Conservation (phyloP, 2,888 invertebrate species). For the Megamerina dolium region DNA sequence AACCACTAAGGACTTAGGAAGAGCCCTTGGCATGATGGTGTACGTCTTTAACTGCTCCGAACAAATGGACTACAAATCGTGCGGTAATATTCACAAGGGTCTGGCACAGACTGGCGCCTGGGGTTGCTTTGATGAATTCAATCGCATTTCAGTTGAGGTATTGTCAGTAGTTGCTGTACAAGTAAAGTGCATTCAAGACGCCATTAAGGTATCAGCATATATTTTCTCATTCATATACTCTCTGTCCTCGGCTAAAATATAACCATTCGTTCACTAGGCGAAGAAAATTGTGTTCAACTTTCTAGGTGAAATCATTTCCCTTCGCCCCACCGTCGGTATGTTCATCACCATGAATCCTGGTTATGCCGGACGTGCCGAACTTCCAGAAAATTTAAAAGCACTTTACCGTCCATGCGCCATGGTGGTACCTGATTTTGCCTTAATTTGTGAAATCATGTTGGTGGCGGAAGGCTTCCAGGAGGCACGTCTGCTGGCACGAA, state of each 20-base stretch:
- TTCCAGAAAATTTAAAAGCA: slow-evolving; percentile 75
- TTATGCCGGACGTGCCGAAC: slow-evolving; percentile 85
- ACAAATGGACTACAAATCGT: slow-evolving; percentile 95
- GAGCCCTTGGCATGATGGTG: slow-evolving; percentile 92
- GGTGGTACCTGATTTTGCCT: slow-evolving; percentile 91
- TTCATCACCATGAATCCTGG: slow-evolving; percentile 98
- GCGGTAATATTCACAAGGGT: slow-evolving; percentile 91
- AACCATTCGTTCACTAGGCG: slow-evolving; percentile 33
- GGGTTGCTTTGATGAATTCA: slow-evolving; percentile 97
- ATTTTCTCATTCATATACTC: background rate
- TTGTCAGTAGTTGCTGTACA: slow-evolving; percentile 93
- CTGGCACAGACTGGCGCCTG: slow-evolving; percentile 67
- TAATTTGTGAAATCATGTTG: slow-evolving; percentile 96
- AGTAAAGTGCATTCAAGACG: slow-evolving; percentile 79
- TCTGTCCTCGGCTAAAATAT: background rate
- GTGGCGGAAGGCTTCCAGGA: slow-evolving; percentile 94
- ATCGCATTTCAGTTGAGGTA: slow-evolving; percentile 90
- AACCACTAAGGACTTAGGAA: slow-evolving; percentile 91
- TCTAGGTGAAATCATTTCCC: slow-evolving; percentile 71
- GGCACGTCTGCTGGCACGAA: slow-evolving; percentile 80
- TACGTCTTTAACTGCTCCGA: slow-evolving; percentile 97
- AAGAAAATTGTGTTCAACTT: slow-evolving; percentile 77
- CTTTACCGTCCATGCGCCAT: slow-evolving; percentile 86
- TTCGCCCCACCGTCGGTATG: slow-evolving; percentile 76
- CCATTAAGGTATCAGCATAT: slow-evolving; percentile 57